Conservation (phyloP, 1,140 invertebrate species). For the Calephelis nemesis region DNA sequence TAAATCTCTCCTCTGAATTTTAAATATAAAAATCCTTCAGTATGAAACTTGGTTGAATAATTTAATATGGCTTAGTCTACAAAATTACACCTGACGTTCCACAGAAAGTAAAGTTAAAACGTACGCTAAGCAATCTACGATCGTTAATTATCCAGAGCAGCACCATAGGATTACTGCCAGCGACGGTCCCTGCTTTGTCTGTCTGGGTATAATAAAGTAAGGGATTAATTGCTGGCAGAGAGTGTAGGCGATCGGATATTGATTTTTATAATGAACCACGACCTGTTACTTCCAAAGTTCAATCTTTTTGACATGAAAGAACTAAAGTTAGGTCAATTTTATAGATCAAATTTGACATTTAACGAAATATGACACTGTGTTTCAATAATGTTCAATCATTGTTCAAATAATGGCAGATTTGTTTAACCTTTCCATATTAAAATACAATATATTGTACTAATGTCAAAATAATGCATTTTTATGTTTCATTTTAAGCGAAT, state of each 20-base stretch:
- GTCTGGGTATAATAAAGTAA: slow-evolving; percentile 13
- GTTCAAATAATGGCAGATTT: too few species aligned
- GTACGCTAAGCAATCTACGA: slow-evolving; percentile 12
- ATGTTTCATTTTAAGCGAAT: too few species aligned
- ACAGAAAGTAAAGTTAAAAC: slow-evolving; percentile 13
- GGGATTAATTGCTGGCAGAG: slow-evolving; percentile 13
- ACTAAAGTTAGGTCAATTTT: too few species aligned
- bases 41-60: background rate
- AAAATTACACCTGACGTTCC: slow-evolving; percentile 16
- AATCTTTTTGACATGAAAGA: too few species aligned
- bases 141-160: slow-evolving; percentile 10
- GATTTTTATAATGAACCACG: slow-evolving; percentile 9
- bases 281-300: background rate
- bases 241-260: slow-evolving; percentile 1
- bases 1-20: too few species aligned
- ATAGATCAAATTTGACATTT: too few species aligned
- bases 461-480: too few species aligned
- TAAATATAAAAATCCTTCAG: too few species aligned
- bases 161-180: slow-evolving; percentile 6
- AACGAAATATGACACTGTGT: too few species aligned
- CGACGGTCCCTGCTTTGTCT: slow-evolving; percentile 15
- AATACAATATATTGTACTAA: too few species aligned
- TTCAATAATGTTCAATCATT: too few species aligned
- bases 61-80: background rate
- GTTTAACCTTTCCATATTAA: too few species aligned